phyloP scores from a whole-genome alignment of 2,113 vertebrate species.

The Tringa solitaria region DNA sequence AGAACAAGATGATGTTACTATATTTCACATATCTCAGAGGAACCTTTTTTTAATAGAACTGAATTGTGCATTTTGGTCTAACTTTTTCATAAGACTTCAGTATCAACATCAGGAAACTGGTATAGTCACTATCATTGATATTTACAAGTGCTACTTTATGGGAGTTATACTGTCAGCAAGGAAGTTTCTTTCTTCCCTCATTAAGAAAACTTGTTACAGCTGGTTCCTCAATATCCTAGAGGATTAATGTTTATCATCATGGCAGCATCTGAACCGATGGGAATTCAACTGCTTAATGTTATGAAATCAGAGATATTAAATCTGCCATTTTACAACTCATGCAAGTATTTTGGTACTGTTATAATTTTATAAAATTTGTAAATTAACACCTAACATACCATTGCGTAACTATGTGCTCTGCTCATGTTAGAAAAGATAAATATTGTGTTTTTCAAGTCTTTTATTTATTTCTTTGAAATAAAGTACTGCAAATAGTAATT shows the following conservation, averaged over 20 bases:
- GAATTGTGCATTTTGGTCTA: background rate
- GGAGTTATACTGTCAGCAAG: background rate
- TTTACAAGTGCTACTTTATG: background rate
- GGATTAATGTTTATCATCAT: conserved; percentile 45
- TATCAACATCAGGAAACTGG: conserved; percentile 17
- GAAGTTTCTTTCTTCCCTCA: conserved; percentile 20
- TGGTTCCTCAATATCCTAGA: conserved; percentile 20
- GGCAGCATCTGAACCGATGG: background rate
- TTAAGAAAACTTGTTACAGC: conserved; percentile 37
- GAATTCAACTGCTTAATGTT: conserved; percentile 33
- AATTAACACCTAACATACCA: background rate
- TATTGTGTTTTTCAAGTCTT: background rate
- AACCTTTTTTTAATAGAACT: background rate
- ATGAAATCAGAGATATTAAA: conserved; percentile 3
- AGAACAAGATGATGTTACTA: conserved; percentile 1
- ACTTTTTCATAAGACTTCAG: conserved; percentile 26
- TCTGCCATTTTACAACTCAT: background rate
- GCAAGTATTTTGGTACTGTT: background rate
- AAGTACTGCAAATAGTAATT: background rate
- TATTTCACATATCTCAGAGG: background rate
- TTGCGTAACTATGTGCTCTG: background rate
- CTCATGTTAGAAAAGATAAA: background rate
- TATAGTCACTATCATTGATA: background rate
- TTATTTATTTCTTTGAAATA: background rate
- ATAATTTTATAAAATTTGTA: background rate